Percentiles rank a stretch among this genome's conserved stretches.
Evolutionary conservation across 1,140 invertebrate species (phyloP).

Genomic region (Batillaria attramentaria): DNA sequence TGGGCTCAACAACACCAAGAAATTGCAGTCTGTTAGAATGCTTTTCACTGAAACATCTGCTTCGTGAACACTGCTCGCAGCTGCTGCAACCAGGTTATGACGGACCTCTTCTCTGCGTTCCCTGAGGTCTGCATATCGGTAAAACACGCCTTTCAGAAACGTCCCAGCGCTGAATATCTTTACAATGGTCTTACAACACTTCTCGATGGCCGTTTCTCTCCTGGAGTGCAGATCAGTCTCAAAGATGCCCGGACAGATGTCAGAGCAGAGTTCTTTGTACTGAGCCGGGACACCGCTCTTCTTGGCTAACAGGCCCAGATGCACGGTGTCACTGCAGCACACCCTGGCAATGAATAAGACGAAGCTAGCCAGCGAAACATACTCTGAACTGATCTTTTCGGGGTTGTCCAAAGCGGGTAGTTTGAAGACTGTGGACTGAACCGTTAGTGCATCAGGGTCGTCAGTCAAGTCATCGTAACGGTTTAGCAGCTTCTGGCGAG

Average conservation of each 20-base stretch:
- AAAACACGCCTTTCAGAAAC: slow-evolving; percentile 50
- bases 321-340: slow-evolving; percentile 43
- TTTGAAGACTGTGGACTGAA: slow-evolving; percentile 31
- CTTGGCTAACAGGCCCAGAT: slow-evolving; percentile 48
- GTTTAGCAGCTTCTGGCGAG: slow-evolving; percentile 48
- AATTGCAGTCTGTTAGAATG: slow-evolving; percentile 50
- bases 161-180: slow-evolving; percentile 36
- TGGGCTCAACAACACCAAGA: slow-evolving; percentile 40
- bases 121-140: slow-evolving; percentile 49
- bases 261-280: slow-evolving; percentile 38
- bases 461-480: slow-evolving; percentile 52
- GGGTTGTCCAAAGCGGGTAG: slow-evolving; percentile 33
- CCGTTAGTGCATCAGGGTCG: slow-evolving; percentile 52
- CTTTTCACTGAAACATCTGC: slow-evolving; percentile 7
- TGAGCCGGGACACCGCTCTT: slow-evolving; percentile 32
- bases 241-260: slow-evolving; percentile 48
- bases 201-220: slow-evolving; percentile 32
- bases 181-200: slow-evolving; percentile 32
- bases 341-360: slow-evolving; percentile 49
- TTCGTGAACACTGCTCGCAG: neutral
- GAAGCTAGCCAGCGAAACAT: slow-evolving; percentile 38
- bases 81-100: slow-evolving; percentile 53
- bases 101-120: slow-evolving; percentile 42
- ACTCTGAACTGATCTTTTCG: slow-evolving; percentile 6
- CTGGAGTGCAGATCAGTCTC: slow-evolving; percentile 32